Base-by-base conservation (phyloP, 2,888 invertebrate species). In the Nemoura dubitans region DNA sequence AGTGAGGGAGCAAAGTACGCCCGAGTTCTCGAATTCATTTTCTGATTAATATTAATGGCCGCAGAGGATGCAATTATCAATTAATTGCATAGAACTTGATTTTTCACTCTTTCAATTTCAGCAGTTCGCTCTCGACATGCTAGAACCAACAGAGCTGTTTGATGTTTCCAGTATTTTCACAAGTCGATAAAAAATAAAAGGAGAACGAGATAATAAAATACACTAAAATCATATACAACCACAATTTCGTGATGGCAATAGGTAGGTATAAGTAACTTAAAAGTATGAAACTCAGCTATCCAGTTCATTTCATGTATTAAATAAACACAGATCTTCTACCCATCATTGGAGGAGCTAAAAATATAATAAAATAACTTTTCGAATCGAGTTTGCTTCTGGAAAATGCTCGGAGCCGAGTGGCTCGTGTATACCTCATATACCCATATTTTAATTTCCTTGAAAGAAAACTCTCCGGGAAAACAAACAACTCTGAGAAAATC, bases 251-350 rank as follows among this genome's bases (percentile, higher is more conserved):
- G 59, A 59, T 59, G 21, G 59, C 59, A 59, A 59, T 59, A 21
- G 59, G 16, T 59, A 59, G 59, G 59, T 59, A 59, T 7, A 59
- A 1, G 16, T 59, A 59, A 21, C 2, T 21, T 21, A 59, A 21
- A 59, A 59, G 2, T 1, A 21, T 59, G 14, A 14, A 59, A 59
- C 59, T 59, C 59, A 10, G 10, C 36, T 36, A 6, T 42, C 29
- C 84, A 84, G 84, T 76, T 84, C 84, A 84, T 84, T 84, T 84
- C 76, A 84, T 84, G 59, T 84, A 28, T 84, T 59, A 84, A 84
- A 84, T 28, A 59, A 84, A 84, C 84, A 83, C 42, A 84, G 28
- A n/a, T 81, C 84, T 26, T 76, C 84, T 29, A 29, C 2, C 81
- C 28, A 81, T 29, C 29, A 27, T n/a, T n/a, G 59, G 28, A 84